phyloP scores from a whole-genome alignment of 2,888 invertebrate genomes.

The Malthinus flaveolus region DNA sequence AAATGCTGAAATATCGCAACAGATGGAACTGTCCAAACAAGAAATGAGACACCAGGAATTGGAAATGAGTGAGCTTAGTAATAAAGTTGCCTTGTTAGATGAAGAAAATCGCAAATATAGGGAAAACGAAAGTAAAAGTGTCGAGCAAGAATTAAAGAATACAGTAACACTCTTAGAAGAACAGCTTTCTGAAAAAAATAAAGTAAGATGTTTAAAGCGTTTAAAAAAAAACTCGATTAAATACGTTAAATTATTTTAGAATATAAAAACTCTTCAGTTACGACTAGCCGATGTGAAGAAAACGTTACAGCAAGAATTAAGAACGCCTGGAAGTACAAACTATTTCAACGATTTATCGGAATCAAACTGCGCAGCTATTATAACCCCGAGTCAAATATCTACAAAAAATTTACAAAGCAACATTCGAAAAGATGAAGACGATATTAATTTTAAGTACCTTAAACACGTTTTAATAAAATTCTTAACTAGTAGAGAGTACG shows the following conservation, averaged over 20 bases:
- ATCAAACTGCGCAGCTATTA: constrained; percentile 60
- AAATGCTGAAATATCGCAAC: constrained; percentile 82
- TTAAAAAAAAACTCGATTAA: not conserved
- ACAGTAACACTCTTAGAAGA: constrained; percentile 62
- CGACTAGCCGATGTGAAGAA: constrained; percentile 89
- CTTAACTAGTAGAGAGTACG: constrained; percentile 82
- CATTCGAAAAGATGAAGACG: constrained; percentile 58
- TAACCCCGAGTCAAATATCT: constrained; percentile 63
- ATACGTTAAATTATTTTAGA: constrained; percentile 58
- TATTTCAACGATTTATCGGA: constrained; percentile 61
- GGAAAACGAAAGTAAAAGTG: constrained; percentile 49
- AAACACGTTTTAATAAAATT: constrained; percentile 94
- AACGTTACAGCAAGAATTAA: constrained; percentile 84
- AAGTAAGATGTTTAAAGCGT: constrained; percentile 49
- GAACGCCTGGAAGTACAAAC: constrained; percentile 54
- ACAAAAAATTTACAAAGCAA: constrained; percentile 53
- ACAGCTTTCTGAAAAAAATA: constrained; percentile 66
- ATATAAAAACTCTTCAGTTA: constrained; percentile 86
- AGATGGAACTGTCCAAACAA: constrained; percentile 74
- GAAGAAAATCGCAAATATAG: constrained; percentile 51
- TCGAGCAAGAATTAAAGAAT: constrained; percentile 57
- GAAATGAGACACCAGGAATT: constrained; percentile 70
- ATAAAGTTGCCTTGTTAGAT: constrained; percentile 61
- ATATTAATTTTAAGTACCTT: constrained; percentile 82
- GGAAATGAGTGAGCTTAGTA: constrained; percentile 65